Percentiles rank a stretch among this genome's conserved stretches.
These are phyloP conservation scores for Nemoura dubitans DNA, from an alignment of 2,888 invertebrate species.

Conservation along the genomic window DNA sequence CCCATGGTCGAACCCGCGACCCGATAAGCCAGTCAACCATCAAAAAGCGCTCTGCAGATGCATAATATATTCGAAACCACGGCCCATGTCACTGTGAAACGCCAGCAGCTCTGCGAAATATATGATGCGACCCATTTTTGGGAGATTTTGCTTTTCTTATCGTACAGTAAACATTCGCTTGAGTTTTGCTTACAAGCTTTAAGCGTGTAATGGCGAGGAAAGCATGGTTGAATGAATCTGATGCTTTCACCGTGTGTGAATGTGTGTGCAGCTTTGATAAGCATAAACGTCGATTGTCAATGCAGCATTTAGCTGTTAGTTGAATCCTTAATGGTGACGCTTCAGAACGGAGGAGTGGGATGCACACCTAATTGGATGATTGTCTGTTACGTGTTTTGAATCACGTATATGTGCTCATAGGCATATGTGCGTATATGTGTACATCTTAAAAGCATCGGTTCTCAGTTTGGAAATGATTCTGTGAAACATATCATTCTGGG, in stretches of 20 bases:
- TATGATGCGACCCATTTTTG: neutral
- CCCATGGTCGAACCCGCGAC: neutral
- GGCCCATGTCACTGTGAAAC: neutral
- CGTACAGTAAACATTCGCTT: neutral
- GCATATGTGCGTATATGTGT: too few species aligned
- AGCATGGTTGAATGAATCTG: neutral
- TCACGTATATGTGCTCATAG: too few species aligned
- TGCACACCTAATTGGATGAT: too few species aligned
- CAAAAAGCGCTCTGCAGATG: neutral
- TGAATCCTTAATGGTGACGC: too few species aligned
- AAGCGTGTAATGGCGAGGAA: neutral
- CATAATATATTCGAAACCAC: neutral
- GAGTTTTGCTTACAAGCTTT: neutral
- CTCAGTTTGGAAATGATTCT: too few species aligned
- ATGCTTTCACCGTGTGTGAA: neutral
- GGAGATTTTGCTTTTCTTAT: neutral
- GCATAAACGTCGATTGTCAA: neutral
- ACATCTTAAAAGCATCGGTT: too few species aligned
- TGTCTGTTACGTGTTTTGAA: too few species aligned
- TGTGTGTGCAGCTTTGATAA: neutral
- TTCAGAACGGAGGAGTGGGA: too few species aligned
- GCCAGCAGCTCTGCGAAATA: neutral
- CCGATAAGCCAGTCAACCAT: neutral
- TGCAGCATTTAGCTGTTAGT: too few species aligned
- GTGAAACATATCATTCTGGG: too few species aligned